These are phyloP conservation scores for Alviniconcha marisindica DNA, from an alignment of 1,140 invertebrate species.

Conservation along the genomic window DNA sequence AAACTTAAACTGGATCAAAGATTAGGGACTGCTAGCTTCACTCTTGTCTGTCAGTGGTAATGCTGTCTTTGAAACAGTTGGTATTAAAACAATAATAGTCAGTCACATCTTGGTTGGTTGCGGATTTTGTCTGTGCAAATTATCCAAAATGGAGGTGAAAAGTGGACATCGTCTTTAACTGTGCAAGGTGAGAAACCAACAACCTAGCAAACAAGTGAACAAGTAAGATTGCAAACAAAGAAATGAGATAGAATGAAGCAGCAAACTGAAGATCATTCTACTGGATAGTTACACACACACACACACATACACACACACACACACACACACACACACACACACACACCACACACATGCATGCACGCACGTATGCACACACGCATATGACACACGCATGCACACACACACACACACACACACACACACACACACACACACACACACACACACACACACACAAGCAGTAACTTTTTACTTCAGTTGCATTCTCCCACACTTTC, in stretches of 20 bases:
- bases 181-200: not conserved
- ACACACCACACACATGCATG: not conserved
- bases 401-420: not conserved
- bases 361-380: too few relatives aligned
- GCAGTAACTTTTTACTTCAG: too few relatives aligned
- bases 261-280: too few relatives aligned
- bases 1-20: too few relatives aligned
- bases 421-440: not conserved
- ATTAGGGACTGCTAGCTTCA: too few relatives aligned
- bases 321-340: too few relatives aligned
- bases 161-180: not conserved
- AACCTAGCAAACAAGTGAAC: not conserved
- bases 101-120: too few relatives aligned
- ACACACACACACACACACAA: too few relatives aligned
- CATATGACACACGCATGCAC: not conserved
- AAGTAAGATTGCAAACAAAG: not conserved
- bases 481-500: too few relatives aligned
- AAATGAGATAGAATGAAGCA: not conserved
- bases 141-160: not conserved
- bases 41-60: too few relatives aligned
- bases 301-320: not conserved
- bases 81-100: too few relatives aligned
- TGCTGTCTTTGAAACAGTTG: too few relatives aligned
- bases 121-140: not conserved
- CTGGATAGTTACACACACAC: not conserved